Evolutionary conservation across 1,140 invertebrate genomes (phyloP).

Genomic region (Aphaenogaster rudis): DNA sequence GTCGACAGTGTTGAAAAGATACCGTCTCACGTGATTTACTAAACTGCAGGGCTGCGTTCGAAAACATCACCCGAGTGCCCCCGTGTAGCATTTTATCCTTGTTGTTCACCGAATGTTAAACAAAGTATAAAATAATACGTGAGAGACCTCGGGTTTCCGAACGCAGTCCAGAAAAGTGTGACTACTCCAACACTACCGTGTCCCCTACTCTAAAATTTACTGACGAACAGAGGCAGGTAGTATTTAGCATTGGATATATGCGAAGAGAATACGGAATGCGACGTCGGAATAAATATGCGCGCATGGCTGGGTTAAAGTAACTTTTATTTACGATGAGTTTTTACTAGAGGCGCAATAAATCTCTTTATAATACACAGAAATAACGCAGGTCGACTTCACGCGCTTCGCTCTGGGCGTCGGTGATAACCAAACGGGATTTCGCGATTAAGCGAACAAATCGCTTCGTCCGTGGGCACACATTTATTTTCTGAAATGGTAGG

Average conservation of each 20-base stretch:
- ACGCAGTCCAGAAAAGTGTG: neutral
- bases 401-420: conserved; percentile 35
- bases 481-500: conserved; percentile 7
- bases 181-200: neutral
- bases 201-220: neutral
- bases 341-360: conserved; percentile 59
- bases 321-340: conserved; percentile 65
- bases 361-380: conserved; percentile 59
- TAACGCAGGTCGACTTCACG: conserved; percentile 54
- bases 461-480: conserved; percentile 20
- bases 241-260: neutral
- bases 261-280: neutral
- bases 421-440: conserved; percentile 57
- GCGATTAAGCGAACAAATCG: conserved; percentile 42
- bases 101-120: too few species aligned
- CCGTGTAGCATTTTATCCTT: too few species aligned
- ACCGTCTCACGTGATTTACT: neutral
- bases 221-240: neutral
- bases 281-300: conserved; percentile 26
- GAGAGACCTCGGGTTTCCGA: too few species aligned
- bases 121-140: too few species aligned
- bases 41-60: too few species aligned
- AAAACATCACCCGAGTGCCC: too few species aligned
- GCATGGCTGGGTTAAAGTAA: conserved; percentile 56
- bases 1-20: neutral